A percentile compares a stretch with the other conserved stretches of the same genome.
These are phyloP conservation scores for Steromphala cineraria DNA, from an alignment of 2,888 invertebrate species.

Conservation along the genomic window DNA sequence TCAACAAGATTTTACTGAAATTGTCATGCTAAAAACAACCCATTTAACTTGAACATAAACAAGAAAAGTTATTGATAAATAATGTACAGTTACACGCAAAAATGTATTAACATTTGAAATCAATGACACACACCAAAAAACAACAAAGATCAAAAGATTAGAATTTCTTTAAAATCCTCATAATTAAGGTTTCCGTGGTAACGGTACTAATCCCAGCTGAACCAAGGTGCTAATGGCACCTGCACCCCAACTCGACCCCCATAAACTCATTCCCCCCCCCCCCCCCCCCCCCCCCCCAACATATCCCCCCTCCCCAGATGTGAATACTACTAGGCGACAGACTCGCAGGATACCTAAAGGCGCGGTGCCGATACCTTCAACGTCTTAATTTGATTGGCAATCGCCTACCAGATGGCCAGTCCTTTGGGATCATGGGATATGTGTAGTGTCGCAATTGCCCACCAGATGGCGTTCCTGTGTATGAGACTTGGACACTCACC, in stretches of 20 bases:
- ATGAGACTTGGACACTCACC: neutral
- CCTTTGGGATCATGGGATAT: slow-evolving; percentile 3
- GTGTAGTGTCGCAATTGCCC: neutral
- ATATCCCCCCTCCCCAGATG: neutral
- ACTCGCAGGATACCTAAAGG: neutral
- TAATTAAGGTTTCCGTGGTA: neutral
- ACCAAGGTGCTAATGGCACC: neutral
- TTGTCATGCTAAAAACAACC: too few relatives aligned
- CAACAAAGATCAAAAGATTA: too few relatives aligned
- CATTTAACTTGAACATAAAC: too few relatives aligned
- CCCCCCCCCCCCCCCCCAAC: neutral
- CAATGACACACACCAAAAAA: too few relatives aligned
- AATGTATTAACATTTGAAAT: too few relatives aligned
- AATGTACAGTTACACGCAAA: too few relatives aligned
- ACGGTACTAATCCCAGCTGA: neutral
- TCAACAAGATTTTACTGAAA: too few relatives aligned
- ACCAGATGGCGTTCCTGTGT: neutral
- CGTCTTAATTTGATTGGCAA: slow-evolving; percentile 8
- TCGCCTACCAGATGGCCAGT: neutral
- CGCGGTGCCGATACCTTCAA: neutral
- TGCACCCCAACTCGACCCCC: neutral
- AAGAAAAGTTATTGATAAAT: too few relatives aligned
- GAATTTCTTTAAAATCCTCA: neutral
- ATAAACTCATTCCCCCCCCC: neutral
- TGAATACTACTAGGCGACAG: neutral